A percentile compares a stretch with the other conserved stretches of the same genome.
Conservation (phyloP, 2,797 vertebrate species). For the Myotis daubentonii region DNA sequence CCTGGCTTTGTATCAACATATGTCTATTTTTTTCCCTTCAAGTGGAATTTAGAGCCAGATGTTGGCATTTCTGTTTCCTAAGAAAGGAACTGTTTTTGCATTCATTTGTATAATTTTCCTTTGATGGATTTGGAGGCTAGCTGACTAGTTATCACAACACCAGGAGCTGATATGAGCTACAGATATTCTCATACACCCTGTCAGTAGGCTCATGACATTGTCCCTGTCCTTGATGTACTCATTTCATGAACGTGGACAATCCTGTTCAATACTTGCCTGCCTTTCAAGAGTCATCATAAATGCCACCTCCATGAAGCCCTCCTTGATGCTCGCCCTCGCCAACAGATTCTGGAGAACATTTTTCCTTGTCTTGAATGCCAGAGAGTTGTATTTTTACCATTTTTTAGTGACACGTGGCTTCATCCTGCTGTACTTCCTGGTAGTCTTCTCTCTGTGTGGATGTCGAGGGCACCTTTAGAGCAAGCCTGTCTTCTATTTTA, state of each 20-base stretch:
- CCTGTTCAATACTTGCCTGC: neutral
- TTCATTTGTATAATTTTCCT: conserved; percentile 6
- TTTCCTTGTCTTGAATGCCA: neutral
- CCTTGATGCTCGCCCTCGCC: neutral
- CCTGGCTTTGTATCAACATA: neutral
- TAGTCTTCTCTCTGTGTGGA: neutral
- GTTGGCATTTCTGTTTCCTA: conserved; percentile 53
- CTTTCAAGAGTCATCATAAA: neutral
- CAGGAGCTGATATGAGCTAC: neutral
- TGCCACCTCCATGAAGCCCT: neutral
- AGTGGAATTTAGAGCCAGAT: conserved; percentile 49
- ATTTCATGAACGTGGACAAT: neutral
- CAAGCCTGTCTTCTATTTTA: neutral
- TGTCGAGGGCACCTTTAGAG: neutral
- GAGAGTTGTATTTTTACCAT: neutral
- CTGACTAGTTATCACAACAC: neutral
- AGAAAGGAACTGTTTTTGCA: neutral
- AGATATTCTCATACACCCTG: neutral
- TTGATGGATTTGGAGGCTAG: neutral
- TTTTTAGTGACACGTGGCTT: neutral
- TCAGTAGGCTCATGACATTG: neutral
- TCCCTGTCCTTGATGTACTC: neutral
- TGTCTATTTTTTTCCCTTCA: neutral
- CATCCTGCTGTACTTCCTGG: neutral
- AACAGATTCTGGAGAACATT: neutral